Base-by-base conservation (phyloP, 2,113 vertebrate species). In the Siphamia tubifer region DNA sequence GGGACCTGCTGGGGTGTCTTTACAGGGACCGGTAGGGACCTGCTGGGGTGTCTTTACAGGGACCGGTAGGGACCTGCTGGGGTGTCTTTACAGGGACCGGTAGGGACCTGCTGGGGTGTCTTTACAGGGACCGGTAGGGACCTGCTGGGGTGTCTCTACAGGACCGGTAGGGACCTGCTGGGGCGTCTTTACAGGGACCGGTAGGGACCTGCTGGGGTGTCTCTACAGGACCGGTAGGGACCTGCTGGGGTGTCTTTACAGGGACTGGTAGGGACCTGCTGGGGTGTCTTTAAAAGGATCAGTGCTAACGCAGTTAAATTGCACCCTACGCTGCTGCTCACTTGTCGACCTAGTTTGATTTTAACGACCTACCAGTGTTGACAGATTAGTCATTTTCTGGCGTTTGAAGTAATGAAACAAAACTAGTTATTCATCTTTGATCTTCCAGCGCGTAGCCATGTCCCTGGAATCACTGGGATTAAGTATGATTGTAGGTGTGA, bases 101-200 rank as follows among this genome's bases (percentile, higher is more conserved):
- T 12, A 27, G 32, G 66, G 49, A 66, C 66, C 49, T 72, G 74
- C 45, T 34, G 28, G 6, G 0, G 55, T 36, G 42, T 74, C 21
- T 83, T 77, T 81, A 51, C 11, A 39, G 35, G 68, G 65, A 70
- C 63, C 27, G 58, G 36, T 5, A n/a, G n/a, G n/a, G n/a, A n/a
- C n/a, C n/a, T n/a, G n/a, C n/a, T n/a, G n/a, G n/a, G 21, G 6
- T 47, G 34, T 45, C 35, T 48, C 30, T 8, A 8, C n/a, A 11
- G 23, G 28, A 34, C 74, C 58, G 45, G 72, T 12, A 27, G 32
- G 66, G 49, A 66, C 66, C 49, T 72, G 74, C 45, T 34, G 28
- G 6, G 0, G 55, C 35, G 42, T 74, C 21, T 83, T 77, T 81
- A 51, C 11, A 39, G 35, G 68, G 65, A 70, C 63, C 27, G 58